Evolutionary conservation across 1,140 invertebrate species (phyloP), one percentile per base, ranked within the genome.

Genomic region (Centruroides vittatus): DNA sequence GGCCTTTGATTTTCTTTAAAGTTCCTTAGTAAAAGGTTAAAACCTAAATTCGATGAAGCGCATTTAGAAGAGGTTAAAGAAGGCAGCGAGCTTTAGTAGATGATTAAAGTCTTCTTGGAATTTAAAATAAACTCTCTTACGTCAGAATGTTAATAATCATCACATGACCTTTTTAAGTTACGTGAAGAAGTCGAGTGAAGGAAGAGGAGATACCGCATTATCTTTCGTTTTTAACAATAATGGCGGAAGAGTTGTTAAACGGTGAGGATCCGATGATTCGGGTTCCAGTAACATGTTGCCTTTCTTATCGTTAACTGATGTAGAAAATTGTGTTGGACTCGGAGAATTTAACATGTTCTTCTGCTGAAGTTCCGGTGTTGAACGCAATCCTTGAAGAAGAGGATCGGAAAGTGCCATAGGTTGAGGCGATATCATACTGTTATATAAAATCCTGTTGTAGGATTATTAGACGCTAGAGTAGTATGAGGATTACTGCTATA

Each of bases 151-250:
- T 5, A 41, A 8, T 23, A 23, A 23, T 23, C 23, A 23, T 23
- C 23, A 23, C 23, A 23, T 23, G 23, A 23, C 23, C 23, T 23
- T 23, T n/a, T 23, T 23, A 55, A 47, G 52, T 46, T 59, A 65
- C 47, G 63, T 61, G 41, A 65, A 65, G 46, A 65, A 65, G 36
- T 65, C 63, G 8, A 65, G 48, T 0, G 63, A 61, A 10, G 63
- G 63, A 34, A 65, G 13, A 34, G 63, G 63, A 1, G 63, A 64
- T n/a, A 60, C 62, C 7, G 61, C 58, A 35, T 59, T 63, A n/a
- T 64, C 62, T 41, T 64, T 64, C 4, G 23, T 58, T 35, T 64
- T 64, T 49, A 64, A 51, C 59, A 64, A 59, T 35, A 64, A 12
- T 5, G 59, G 62, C n/a, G 62, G 56, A n/a, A 64, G 23, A 36